Base-by-base conservation (phyloP, 2,113 vertebrate species). In the Nettapus auritus region DNA sequence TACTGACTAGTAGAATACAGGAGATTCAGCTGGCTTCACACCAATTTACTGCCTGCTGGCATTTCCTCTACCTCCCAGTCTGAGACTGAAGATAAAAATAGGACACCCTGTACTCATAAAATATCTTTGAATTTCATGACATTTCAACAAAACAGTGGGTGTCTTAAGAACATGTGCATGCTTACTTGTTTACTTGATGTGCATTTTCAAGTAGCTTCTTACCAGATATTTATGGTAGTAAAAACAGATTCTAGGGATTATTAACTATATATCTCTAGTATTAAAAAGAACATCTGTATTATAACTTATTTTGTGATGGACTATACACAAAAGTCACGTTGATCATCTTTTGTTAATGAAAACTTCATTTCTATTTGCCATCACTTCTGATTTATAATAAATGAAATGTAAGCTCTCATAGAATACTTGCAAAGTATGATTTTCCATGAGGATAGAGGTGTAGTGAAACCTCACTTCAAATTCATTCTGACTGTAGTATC, bases 21-120 rank as follows among this genome's bases (percentile, higher is more conserved):
- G 40, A 70, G 14, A n/a, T 52, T 22, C 48, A 83, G 1, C 7
- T 69, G 34, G 3, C 15, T 88, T 88, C 53, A 42, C 29, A 46
- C 4, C 6, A 59, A 46, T 2, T 16, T 70, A 2, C 5, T 2
- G 2, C 1, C 11, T 17, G 9, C 20, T 70, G 42, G 8, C 0
- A 1, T 26, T 63, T 87, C 34, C n/a, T 88, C 10, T 44, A 2
- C 11, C 38, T 76, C 14, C 33, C 63, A 60, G 8, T 4, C 42
- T 56, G 33, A 80, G 38, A 60, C 3, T 44, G 15, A 44, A 44
- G 16, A 44, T 44, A 44, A 17, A 44, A 44, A 44, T 44, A 44
- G 42, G 42, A 44, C 17, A 44, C 42, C 42, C 16, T 18, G 42
- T 18, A 44, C 42, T 44, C 42, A 44, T 44, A 44, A 44, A 44